These are phyloP conservation scores for Papilio xuthus DNA, from an alignment of 1,140 invertebrate genomes.

Conservation along the genomic window DNA sequence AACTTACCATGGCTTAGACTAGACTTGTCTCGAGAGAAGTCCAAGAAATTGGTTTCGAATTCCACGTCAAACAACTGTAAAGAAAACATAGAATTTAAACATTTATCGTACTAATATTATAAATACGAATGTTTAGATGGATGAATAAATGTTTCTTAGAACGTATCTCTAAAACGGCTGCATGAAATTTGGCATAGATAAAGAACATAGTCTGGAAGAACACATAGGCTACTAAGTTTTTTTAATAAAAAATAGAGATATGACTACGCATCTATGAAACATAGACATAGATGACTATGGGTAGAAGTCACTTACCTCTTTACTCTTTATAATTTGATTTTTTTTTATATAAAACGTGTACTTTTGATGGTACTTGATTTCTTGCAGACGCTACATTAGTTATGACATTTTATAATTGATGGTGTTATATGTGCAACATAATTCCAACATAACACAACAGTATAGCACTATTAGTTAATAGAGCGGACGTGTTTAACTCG, in stretches of 20 bases:
- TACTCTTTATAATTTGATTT: not conserved
- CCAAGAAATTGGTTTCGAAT: not conserved
- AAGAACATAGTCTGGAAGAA: too few relatives aligned
- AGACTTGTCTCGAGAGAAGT: not conserved
- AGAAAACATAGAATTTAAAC: not conserved
- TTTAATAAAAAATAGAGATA: not conserved
- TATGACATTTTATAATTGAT: not conserved
- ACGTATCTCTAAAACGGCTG: too few relatives aligned
- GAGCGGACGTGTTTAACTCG: not conserved
- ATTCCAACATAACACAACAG: not conserved
- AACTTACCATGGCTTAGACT: conserved; percentile 6
- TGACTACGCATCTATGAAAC: not conserved
- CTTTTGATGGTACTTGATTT: not conserved
- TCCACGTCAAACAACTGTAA: not conserved
- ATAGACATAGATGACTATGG: too few relatives aligned
- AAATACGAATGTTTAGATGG: too few relatives aligned
- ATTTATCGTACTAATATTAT: too few relatives aligned
- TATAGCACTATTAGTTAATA: not conserved
- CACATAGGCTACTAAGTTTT: not conserved
- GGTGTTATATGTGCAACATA: not conserved
- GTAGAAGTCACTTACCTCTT: not conserved
- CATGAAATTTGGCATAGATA: too few relatives aligned
- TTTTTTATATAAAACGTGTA: not conserved
- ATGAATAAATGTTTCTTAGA: too few relatives aligned
- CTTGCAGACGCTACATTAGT: not conserved